phyloP scores from a whole-genome alignment of 2,797 vertebrate genomes.

The Falco naumanni region DNA sequence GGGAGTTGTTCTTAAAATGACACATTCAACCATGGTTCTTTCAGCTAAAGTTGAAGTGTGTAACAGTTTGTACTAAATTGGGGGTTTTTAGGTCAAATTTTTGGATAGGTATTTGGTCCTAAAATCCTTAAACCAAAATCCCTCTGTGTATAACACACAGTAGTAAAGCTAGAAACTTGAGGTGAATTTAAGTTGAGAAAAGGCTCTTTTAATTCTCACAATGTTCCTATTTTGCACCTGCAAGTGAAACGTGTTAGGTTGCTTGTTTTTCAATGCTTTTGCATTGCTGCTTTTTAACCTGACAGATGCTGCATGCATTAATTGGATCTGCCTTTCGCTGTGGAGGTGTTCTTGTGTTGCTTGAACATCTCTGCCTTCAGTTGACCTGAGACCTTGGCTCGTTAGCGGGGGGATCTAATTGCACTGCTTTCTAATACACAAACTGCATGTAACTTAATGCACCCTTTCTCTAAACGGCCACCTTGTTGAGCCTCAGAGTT shows the following conservation, averaged over 20 bases:
- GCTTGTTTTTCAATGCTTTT: not conserved
- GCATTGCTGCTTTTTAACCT: not conserved
- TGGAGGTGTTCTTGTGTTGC: not conserved
- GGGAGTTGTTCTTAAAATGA: not conserved
- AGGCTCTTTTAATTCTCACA: not conserved
- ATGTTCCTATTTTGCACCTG: not conserved
- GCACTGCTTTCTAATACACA: not conserved
- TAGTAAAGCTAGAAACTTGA: not conserved
- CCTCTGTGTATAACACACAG: not conserved
- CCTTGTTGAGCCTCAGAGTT: not conserved
- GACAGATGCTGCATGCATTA: not conserved
- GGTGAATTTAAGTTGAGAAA: not conserved
- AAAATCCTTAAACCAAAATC: not conserved
- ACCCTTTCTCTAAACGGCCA: not conserved
- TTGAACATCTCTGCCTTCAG: not conserved
- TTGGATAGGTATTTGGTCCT: not conserved
- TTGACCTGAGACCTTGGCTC: not conserved
- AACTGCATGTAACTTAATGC: slow-evolving; percentile 41
- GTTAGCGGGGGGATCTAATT: not conserved
- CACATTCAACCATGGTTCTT: not conserved
- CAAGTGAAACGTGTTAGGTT: not conserved
- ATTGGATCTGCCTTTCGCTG: not conserved
- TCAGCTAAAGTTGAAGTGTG: not conserved
- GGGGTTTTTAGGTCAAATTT: not conserved
- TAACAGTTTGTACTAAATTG: not conserved